phyloP scores from a whole-genome alignment of 2,797 vertebrate species.

The Fundulus diaphanus region DNA sequence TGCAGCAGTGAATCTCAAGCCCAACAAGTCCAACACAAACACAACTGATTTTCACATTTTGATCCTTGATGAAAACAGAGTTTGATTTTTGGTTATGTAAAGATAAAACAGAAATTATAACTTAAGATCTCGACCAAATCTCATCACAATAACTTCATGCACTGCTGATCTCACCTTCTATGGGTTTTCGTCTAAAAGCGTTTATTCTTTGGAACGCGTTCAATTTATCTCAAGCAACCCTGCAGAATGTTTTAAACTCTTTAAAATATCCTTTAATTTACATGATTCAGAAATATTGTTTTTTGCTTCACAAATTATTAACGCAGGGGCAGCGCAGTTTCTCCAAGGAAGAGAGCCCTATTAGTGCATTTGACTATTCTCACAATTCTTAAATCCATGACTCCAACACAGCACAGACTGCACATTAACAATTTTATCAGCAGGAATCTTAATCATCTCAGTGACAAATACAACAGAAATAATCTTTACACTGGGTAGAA shows the following conservation, averaged over 20 bases:
- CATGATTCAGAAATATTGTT: neutral
- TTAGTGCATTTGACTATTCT: neutral
- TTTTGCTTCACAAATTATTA: neutral
- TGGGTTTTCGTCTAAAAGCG: neutral
- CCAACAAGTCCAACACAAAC: neutral
- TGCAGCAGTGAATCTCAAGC: neutral
- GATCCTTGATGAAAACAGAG: neutral
- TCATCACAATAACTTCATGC: constrained; percentile 6
- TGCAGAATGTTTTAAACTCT: neutral
- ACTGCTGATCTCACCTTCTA: neutral
- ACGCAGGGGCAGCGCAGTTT: neutral
- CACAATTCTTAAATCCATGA: neutral
- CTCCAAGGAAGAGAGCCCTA: neutral
- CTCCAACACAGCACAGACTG: too few relatives aligned
- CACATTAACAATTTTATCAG: too few relatives aligned
- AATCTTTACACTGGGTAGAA: too few relatives aligned
- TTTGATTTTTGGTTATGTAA: neutral
- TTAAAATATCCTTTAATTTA: neutral
- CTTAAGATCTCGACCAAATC: neutral
- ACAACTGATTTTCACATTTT: neutral
- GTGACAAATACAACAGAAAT: too few relatives aligned
- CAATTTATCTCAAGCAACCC: neutral
- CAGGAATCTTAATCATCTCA: too few relatives aligned
- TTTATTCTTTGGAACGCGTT: neutral
- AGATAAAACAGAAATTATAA: neutral